Conservation (phyloP, 1,140 invertebrate species). For the Andrena cerasifolii region DNA sequence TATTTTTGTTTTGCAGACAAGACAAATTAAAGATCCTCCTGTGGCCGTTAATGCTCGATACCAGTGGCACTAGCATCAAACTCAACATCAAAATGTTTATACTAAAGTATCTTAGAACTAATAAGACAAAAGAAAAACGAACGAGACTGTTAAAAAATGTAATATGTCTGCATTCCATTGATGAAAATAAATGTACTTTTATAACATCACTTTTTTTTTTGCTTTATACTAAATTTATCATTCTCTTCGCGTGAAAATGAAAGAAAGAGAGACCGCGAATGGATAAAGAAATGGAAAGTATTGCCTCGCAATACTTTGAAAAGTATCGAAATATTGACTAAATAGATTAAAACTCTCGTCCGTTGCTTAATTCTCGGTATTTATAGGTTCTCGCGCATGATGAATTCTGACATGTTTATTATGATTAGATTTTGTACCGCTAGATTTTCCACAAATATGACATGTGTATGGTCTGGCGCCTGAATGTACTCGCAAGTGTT, state of each 20-base stretch:
- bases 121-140: conserved; percentile 22
- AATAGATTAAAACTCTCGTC: conserved; percentile 26
- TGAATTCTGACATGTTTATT: conserved; percentile 94
- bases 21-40: conserved; percentile 20
- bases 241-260: neutral
- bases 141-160: conserved; percentile 27
- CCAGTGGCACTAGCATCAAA: neutral
- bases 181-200: neutral
- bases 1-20: conserved; percentile 8
- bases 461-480: conserved; percentile 92
- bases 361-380: conserved; percentile 88
- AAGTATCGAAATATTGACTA: conserved; percentile 7
- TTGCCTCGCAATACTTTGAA: neutral
- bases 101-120: conserved; percentile 37
- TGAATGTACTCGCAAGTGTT: conserved; percentile 93
- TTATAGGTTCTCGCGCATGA: conserved; percentile 92
- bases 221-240: conserved; percentile 21
- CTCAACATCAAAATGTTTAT: conserved; percentile 30
- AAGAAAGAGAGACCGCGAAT: conserved; percentile 14
- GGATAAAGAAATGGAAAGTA: conserved; percentile 1
- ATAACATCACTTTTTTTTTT: conserved; percentile 8
- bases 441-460: conserved; percentile 93
- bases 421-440: conserved; percentile 93
- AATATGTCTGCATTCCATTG: neutral
- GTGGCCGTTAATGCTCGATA: neutral